Evolutionary conservation across 1,140 invertebrate genomes (phyloP), one percentile per base, ranked within the genome.

Genomic region (Caenorhabditis remanei): DNA sequence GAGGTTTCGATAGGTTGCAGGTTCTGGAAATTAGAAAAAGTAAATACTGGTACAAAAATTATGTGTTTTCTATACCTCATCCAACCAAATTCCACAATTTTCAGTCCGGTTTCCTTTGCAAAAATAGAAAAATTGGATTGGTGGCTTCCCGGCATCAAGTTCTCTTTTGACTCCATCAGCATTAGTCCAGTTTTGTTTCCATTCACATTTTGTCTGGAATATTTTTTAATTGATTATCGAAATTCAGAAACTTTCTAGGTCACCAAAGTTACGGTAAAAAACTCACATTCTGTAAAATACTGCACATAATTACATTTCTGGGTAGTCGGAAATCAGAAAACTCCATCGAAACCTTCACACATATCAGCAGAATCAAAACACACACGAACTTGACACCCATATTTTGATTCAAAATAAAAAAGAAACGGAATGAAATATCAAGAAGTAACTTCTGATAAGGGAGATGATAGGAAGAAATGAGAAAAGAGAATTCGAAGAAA

Each of bases 141-240:
- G 19, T 13, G 71, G 46, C 1, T 50, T 50, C 53, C 71, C 71
- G n/a, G 71, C 71, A 40, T 79, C 71, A 7, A 79, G n/a, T 6
- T 50, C 11, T 53, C 71, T 79, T 32, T 41, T 79, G 1, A 79
- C 71, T 19, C 71, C 71, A 13, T 79, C 71, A 11, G 71, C 71
- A 50, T 79, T 50, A 6, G 16, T 50, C 71, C 71, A 79, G 46
- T 79, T 79, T 21, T 79, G 71, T 24, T 79, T 79, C 46, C 43
- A 79, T 79, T 79, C 71, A 32, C 71, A 79, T 79, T 79, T 79
- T 50, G 71, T 79, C 71, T 79, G 46, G 24, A 79, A 79, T n/a
- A n/a, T 53, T 79, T 32, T 40, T 4, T 5, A 67, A 40, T 67
- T 67, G 32, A 41, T 41, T 41, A 21, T 19, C 13, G 32, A 67